Evolutionary conservation across 2,888 invertebrate genomes (phyloP).

Genomic region (Rhingia campestris): DNA sequence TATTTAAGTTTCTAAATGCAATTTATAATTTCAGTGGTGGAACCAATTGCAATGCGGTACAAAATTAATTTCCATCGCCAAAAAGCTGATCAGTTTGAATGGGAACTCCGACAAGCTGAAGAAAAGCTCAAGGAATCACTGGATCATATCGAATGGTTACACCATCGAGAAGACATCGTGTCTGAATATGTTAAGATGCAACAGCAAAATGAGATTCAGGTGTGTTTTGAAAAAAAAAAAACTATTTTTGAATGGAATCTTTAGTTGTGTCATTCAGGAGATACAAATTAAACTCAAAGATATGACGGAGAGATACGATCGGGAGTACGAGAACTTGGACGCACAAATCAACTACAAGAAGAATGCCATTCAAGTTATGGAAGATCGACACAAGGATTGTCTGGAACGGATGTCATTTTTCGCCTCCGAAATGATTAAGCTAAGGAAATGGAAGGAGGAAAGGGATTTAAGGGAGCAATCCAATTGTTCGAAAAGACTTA

Average conservation of each 20-base stretch:
- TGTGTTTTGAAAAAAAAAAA: too few relatives aligned
- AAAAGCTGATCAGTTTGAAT: conserved; percentile 3
- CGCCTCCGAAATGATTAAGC: neutral
- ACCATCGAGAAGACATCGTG: neutral
- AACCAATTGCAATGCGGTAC: conserved; percentile 57
- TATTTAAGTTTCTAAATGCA: neutral
- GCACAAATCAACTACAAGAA: conserved; percentile 36
- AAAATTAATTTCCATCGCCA: conserved; percentile 22
- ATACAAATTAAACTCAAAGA: conserved; percentile 15
- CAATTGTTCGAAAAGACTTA: too few relatives aligned
- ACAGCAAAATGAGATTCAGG: conserved; percentile 21
- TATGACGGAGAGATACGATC: conserved; percentile 27
- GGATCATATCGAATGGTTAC: neutral
- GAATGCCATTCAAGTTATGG: conserved; percentile 27
- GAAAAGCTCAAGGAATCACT: neutral
- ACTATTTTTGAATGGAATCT: too few relatives aligned
- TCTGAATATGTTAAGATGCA: conserved; percentile 1
- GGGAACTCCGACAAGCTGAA: neutral
- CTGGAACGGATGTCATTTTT: conserved; percentile 34
- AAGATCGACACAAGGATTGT: conserved; percentile 10
- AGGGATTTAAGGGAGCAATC: conserved; percentile 15
- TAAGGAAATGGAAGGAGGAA: conserved; percentile 21
- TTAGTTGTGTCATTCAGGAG: neutral
- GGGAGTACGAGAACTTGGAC: conserved; percentile 4
- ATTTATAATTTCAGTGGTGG: conserved; percentile 15